Evolutionary conservation across 2,797 vertebrate species (phyloP).

Genomic region (Crenuchus spilurus): DNA sequence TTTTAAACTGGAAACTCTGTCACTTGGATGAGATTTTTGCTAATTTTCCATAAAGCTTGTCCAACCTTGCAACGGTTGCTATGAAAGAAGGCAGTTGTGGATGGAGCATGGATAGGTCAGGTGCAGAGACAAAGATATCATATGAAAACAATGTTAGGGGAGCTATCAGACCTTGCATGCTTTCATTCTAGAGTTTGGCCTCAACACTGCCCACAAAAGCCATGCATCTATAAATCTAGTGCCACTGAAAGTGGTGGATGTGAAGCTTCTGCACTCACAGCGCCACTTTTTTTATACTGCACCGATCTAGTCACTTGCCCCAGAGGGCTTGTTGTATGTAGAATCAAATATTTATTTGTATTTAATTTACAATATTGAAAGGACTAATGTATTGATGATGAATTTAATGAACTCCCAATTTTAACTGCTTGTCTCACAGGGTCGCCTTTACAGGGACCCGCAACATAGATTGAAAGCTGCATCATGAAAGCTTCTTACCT

Average conservation of each 20-base stretch:
- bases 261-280: constrained; percentile 26
- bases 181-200: constrained; percentile 25
- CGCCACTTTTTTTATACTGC: constrained; percentile 46
- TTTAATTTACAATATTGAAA: constrained; percentile 74
- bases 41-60: not conserved
- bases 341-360: constrained; percentile 71
- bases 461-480: constrained; percentile 3
- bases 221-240: constrained; percentile 36
- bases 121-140: not conserved
- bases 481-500: constrained; percentile 34
- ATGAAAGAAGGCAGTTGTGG: not conserved
- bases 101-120: not conserved
- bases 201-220: constrained; percentile 42
- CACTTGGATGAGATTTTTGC: not conserved
- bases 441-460: constrained; percentile 19
- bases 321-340: constrained; percentile 23
- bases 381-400: constrained; percentile 59
- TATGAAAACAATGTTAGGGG: not conserved
- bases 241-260: not conserved
- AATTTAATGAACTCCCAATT: constrained; percentile 39
- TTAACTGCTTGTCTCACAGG: constrained; percentile 33
- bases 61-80: not conserved
- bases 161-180: constrained; percentile 41
- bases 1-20: too few relatives aligned
- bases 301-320: constrained; percentile 36